Percentiles rank a stretch among this genome's conserved stretches.
These are phyloP conservation scores for Drosophila navojoa DNA, from an alignment of 1,140 invertebrate genomes.

Conservation along the genomic window DNA sequence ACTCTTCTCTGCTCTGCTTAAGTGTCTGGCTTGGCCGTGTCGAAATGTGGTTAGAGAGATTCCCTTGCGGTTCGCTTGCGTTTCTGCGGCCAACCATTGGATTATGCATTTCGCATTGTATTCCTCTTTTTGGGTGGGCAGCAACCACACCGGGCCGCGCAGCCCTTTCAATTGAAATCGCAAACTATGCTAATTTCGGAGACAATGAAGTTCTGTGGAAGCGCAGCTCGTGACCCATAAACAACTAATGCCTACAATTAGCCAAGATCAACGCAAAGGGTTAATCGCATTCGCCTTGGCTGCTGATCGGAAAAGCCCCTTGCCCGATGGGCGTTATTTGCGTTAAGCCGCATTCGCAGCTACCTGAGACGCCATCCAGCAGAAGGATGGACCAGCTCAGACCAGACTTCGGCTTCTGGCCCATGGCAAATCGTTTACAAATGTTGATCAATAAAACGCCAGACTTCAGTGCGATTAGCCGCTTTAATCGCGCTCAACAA, in stretches of 20 bases:
- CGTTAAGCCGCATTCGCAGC: constrained; percentile 65
- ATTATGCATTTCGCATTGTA: constrained; percentile 36
- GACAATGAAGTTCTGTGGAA: constrained; percentile 65
- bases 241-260: constrained; percentile 81
- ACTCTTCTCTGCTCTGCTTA: constrained; percentile 7
- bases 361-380: constrained; percentile 59
- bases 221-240: constrained; percentile 67
- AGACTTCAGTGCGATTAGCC: constrained; percentile 70
- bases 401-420: not conserved
- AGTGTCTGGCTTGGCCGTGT: constrained; percentile 34
- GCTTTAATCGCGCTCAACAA: constrained; percentile 66
- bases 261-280: constrained; percentile 50
- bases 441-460: constrained; percentile 77
- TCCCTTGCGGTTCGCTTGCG: constrained; percentile 17
- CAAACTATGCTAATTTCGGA: constrained; percentile 67
- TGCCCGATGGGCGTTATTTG: constrained; percentile 58
- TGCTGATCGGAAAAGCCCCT: constrained; percentile 67
- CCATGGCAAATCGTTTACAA: constrained; percentile 75
- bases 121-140: not conserved
- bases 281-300: constrained; percentile 68
- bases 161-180: constrained; percentile 57
- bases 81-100: constrained; percentile 57
- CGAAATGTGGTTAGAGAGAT: constrained; percentile 23
- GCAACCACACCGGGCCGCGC: not conserved
- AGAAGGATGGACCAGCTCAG: constrained; percentile 23